Percentiles rank a stretch among this genome's conserved stretches.
These are phyloP conservation scores for Cantharis lateralis DNA, from an alignment of 2,888 invertebrate genomes.

Conservation along the genomic window DNA sequence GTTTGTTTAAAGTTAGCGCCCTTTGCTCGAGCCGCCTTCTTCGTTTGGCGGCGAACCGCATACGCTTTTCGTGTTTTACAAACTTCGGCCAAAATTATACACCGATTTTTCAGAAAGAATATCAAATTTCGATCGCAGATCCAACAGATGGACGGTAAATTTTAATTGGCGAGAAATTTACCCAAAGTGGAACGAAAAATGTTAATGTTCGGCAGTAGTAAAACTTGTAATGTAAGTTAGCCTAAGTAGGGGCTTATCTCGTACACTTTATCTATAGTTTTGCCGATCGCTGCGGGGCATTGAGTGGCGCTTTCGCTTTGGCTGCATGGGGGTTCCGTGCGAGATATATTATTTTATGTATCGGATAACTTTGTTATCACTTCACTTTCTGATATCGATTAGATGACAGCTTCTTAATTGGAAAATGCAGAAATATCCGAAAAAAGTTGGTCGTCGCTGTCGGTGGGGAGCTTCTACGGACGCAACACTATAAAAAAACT, in stretches of 20 bases:
- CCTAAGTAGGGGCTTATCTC: conserved; percentile 35
- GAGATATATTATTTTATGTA: conserved; percentile 21
- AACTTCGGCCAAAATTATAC: conserved; percentile 10
- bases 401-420: neutral
- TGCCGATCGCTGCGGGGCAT: conserved; percentile 38
- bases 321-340: conserved; percentile 23
- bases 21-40: neutral
- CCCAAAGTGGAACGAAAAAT: neutral
- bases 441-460: neutral
- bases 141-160: neutral
- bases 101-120: conserved; percentile 16
- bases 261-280: conserved; percentile 35
- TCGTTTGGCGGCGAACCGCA: conserved; percentile 7
- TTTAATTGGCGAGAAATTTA: neutral
- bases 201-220: neutral
- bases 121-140: conserved; percentile 5
- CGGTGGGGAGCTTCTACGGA: neutral
- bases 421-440: neutral
- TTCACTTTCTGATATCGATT: neutral
- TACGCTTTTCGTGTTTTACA: conserved; percentile 15
- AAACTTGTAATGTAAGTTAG: neutral
- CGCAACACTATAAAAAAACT: neutral
- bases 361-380: conserved; percentile 8
- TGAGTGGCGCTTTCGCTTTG: conserved; percentile 42
- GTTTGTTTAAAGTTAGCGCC: conserved; percentile 26